A percentile compares a stretch with the other conserved stretches of the same genome.
These are phyloP conservation scores for Chunga burmeisteri DNA, from an alignment of 2,113 vertebrate genomes.

Conservation along the genomic window DNA sequence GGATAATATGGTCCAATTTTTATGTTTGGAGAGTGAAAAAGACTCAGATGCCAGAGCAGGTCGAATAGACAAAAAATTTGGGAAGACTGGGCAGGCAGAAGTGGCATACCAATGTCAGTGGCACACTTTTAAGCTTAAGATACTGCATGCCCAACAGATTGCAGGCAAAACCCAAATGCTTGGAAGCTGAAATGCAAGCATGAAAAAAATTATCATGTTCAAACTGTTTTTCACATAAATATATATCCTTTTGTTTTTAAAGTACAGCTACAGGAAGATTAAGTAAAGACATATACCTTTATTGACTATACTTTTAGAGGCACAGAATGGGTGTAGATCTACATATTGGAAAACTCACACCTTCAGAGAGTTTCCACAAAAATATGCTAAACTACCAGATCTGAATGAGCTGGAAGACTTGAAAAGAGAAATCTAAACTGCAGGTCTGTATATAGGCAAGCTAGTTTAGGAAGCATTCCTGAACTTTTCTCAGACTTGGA, in stretches of 20 bases:
- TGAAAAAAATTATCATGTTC: background rate
- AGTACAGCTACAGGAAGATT: background rate
- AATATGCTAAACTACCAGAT: background rate
- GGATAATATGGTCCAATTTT: background rate
- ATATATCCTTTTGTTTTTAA: background rate
- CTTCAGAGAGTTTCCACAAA: background rate
- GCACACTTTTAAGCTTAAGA: background rate
- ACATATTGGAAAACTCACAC: background rate
- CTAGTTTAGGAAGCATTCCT: background rate
- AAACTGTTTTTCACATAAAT: background rate
- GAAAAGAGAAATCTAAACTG: background rate
- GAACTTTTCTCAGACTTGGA: background rate
- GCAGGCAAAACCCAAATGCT: background rate
- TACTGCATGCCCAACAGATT: background rate
- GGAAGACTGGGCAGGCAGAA: background rate
- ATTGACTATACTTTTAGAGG: background rate
- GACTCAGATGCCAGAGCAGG: background rate
- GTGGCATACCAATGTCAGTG: rapidly evolving
- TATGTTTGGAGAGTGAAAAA: background rate
- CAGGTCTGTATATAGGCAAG: background rate
- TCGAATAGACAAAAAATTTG: background rate
- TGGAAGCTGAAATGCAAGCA: background rate
- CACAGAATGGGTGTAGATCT: background rate
- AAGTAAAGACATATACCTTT: background rate
- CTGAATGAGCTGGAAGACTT: background rate